Percentiles rank a stretch among this genome's conserved stretches.
Conservation (phyloP, 1,140 invertebrate species). For the Notospermus geniculatus region DNA sequence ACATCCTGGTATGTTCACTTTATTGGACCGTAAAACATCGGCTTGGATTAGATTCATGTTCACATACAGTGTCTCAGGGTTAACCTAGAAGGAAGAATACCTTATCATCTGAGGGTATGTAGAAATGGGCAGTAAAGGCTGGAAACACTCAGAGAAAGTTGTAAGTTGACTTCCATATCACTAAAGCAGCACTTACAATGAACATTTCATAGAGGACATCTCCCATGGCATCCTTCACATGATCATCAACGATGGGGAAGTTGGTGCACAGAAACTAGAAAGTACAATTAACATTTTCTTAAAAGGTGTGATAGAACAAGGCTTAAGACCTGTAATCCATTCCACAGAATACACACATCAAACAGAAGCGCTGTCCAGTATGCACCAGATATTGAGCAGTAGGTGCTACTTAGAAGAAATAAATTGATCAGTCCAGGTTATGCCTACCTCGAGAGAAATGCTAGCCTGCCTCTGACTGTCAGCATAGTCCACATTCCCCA, state of each 20-base stretch:
- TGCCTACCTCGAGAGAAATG: slow-evolving; percentile 49
- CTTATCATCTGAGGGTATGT: too few relatives aligned
- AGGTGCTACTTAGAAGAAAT: too few relatives aligned
- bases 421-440: neutral
- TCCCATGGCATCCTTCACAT: slow-evolving; percentile 53
- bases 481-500: slow-evolving; percentile 54
- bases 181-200: slow-evolving; percentile 49
- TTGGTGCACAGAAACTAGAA: slow-evolving; percentile 51
- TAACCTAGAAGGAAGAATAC: slow-evolving; percentile 33
- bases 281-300: too few relatives aligned
- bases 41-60: slow-evolving; percentile 55
- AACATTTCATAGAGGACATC: slow-evolving; percentile 52
- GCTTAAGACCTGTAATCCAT: too few relatives aligned
- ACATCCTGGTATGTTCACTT: slow-evolving; percentile 54
- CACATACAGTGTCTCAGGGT: slow-evolving; percentile 53
- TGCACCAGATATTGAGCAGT: too few relatives aligned
- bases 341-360: too few relatives aligned
- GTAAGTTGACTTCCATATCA: too few relatives aligned
- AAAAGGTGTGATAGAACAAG: too few relatives aligned
- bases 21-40: slow-evolving; percentile 54
- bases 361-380: too few relatives aligned
- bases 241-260: slow-evolving; percentile 54
- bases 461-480: slow-evolving; percentile 55
- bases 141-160: too few relatives aligned
- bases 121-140: too few relatives aligned